Conservation (phyloP, 2,888 invertebrate species). For the Troides helena region DNA sequence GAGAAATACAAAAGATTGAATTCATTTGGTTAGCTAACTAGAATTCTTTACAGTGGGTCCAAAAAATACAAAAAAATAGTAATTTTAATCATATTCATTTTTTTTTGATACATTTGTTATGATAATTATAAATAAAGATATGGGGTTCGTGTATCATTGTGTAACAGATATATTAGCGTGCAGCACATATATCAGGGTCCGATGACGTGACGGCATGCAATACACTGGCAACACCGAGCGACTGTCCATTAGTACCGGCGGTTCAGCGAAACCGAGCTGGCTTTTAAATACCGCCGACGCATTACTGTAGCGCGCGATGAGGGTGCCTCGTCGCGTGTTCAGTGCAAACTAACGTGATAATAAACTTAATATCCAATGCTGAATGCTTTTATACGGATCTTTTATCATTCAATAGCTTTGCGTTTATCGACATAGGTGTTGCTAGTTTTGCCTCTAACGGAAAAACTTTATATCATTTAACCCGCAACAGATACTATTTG, state of each 20-base stretch:
- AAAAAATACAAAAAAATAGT: background rate
- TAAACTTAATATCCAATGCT: constrained; percentile 1
- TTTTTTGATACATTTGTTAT: background rate
- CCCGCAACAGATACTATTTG: too few species aligned
- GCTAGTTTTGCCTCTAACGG: background rate
- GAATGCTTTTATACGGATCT: constrained; percentile 16
- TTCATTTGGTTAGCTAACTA: too few species aligned
- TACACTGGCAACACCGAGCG: constrained; percentile 26
- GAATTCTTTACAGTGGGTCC: too few species aligned
- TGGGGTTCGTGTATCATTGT: constrained; percentile 7
- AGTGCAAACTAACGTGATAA: constrained; percentile 17
- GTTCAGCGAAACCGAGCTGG: constrained; percentile 14
- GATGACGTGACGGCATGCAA: constrained; percentile 35
- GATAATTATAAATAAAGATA: background rate
- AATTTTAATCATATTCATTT: background rate
- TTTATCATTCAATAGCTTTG: background rate
- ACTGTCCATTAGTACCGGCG: constrained; percentile 28
- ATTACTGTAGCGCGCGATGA: constrained; percentile 15
- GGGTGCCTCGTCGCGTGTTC: constrained; percentile 18
- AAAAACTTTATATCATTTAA: too few species aligned
- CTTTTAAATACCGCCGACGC: constrained; percentile 16
- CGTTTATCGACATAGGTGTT: constrained; percentile 1
- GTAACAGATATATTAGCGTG: constrained; percentile 26
- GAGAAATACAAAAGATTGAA: too few species aligned
- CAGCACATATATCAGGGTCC: constrained; percentile 30